Conservation (phyloP, 2,797 vertebrate genomes). For the Limosa lapponica region DNA sequence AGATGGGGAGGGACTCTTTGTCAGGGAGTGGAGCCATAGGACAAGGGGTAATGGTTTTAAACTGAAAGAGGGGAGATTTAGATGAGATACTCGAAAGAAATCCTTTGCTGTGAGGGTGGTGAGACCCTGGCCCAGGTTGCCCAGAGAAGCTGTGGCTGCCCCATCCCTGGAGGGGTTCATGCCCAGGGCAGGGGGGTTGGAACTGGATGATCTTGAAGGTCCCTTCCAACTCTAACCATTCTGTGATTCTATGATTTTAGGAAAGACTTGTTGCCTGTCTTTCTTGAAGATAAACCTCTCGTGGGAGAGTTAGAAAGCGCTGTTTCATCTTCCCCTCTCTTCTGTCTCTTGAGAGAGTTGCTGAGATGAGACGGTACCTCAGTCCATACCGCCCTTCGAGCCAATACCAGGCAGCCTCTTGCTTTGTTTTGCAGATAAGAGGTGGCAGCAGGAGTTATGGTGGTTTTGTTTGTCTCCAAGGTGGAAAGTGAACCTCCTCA, state of each 20-base stretch:
- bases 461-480: background rate
- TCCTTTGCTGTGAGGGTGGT: too few species aligned
- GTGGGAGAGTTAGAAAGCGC: background rate
- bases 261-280: accelerated
- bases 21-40: too few species aligned
- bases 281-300: background rate
- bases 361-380: accelerated
- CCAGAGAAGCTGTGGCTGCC: too few species aligned
- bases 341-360: background rate
- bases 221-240: too few species aligned
- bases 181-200: too few species aligned
- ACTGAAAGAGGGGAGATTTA: too few species aligned
- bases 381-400: background rate
- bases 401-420: background rate
- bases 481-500: background rate
- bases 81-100: too few species aligned
- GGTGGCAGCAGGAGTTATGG: background rate
- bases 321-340: background rate
- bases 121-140: too few species aligned
- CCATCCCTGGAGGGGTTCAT: too few species aligned
- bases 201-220: too few species aligned
- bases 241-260: background rate
- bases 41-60: too few species aligned
- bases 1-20: too few species aligned
- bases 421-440: background rate